These are phyloP conservation scores for Schlechtendalia chinensis DNA, from an alignment of 1,140 invertebrate genomes.

Conservation along the genomic window DNA sequence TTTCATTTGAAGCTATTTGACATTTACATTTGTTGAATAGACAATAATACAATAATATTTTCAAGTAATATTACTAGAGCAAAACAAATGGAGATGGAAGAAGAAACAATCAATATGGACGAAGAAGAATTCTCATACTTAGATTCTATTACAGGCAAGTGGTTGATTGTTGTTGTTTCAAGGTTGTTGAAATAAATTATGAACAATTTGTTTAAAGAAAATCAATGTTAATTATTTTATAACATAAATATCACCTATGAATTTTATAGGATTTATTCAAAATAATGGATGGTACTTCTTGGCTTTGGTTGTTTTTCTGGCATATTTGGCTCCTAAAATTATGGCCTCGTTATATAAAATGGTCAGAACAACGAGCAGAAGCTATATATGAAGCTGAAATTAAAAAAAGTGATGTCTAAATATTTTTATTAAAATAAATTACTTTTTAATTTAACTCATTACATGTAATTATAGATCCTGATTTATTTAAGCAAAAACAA, in stretches of 20 bases:
- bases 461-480: constrained; percentile 51
- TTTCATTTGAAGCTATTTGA: not conserved
- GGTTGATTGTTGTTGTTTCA: too few species aligned
- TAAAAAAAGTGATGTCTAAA: constrained; percentile 37
- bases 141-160: not conserved
- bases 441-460: not conserved
- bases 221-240: not conserved
- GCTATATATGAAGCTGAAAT: constrained; percentile 19
- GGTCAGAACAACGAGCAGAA: constrained; percentile 3
- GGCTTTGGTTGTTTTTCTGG: not conserved
- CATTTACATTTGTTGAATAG: not conserved
- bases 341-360: constrained; percentile 32
- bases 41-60: not conserved
- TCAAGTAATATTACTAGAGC: too few species aligned
- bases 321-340: constrained; percentile 9
- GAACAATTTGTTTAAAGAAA: too few species aligned
- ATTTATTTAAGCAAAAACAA: constrained; percentile 49
- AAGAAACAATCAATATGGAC: not conserved
- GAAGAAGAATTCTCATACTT: not conserved
- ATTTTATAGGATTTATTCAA: constrained; percentile 10
- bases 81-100: constrained; percentile 13
- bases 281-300: constrained; percentile 25
- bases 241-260: not conserved
- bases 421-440: not conserved
- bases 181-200: not conserved